These are phyloP conservation scores for Chitala chitala DNA, from an alignment of 2,113 vertebrate genomes.

Conservation along the genomic window DNA sequence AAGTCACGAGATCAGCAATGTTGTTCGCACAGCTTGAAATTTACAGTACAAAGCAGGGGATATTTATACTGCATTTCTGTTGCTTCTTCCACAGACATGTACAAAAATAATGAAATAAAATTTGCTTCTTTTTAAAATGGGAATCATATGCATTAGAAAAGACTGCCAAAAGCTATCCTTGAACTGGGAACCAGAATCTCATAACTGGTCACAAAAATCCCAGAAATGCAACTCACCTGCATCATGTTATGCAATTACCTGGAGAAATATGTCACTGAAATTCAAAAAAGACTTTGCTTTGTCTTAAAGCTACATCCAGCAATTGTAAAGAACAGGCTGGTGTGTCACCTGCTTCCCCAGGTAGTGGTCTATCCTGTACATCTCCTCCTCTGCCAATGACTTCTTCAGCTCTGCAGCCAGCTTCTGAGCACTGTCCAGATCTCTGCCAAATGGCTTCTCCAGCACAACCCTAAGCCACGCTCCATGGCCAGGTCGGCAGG, in stretches of 20 bases:
- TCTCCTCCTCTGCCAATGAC: constrained; percentile 85
- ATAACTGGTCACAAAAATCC: too few relatives aligned
- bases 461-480: constrained; percentile 86
- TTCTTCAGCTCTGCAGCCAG: constrained; percentile 67
- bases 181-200: too few relatives aligned
- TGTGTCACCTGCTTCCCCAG: constrained; percentile 85
- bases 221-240: not conserved
- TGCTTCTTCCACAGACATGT: too few relatives aligned
- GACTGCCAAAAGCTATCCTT: too few relatives aligned
- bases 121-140: too few relatives aligned
- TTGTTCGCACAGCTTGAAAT: too few relatives aligned
- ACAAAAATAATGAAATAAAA: too few relatives aligned
- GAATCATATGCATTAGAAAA: too few relatives aligned
- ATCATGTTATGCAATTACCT: not conserved
- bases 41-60: too few relatives aligned
- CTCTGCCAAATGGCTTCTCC: constrained; percentile 94
- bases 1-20: too few relatives aligned
- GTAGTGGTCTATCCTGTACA: constrained; percentile 95
- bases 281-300: not conserved
- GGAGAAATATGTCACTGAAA: not conserved
- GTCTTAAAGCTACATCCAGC: not conserved
- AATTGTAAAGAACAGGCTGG: not conserved
- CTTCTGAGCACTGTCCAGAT: constrained; percentile 74
- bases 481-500: constrained; percentile 64
- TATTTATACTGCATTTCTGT: too few relatives aligned